Evolutionary conservation across 2,797 vertebrate genomes (phyloP), one percentile per base, ranked within the genome.

Genomic region (Labroides dimidiatus): DNA sequence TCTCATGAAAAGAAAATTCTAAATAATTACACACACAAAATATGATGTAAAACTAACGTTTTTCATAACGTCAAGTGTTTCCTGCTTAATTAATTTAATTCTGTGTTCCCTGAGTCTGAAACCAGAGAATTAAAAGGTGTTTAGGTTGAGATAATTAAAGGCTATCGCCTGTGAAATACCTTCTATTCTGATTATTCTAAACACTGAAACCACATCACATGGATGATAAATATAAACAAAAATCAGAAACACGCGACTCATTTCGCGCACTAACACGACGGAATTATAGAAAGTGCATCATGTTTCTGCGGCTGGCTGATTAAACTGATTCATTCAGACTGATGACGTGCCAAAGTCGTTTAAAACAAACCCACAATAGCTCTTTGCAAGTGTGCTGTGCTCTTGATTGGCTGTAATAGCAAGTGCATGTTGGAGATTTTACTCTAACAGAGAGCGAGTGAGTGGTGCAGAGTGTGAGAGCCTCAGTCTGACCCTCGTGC

Each of bases 401-500:
- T 53, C 30, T 49, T 74, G 59, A 78, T 64, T 77, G 74, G 71
- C 59, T 69, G 39, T 49, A 80, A 67, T 59, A 65, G 70, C 44
- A 69, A 58, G 45, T 60, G 42, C 50, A 67, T 50, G 69, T 67
- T 64, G 3, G 17, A 62, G 72, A 87, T 45, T 61, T 48, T 24
- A 77, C 88, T 62, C 86, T 13, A 88, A 91, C 74, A 72, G 78
- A 82, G 92, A 91, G 91, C 88, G 91, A 94, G 88, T 88, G 90
- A 90, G 94, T 89, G 88, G 92, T 80, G 89, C 91, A 70, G 92
- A 93, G 76, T 91, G 93, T 90, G 91, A 93, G 94, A 95, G 92
- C 93, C 94, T 93, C 93, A 71, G 89, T 93, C 92, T 96, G 95
- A 96, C 94, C 94, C 92, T 87, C 80, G 77, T 82, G 67, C 63